Evolutionary conservation across 2,797 vertebrate genomes (phyloP).

Genomic region (Myiotriccus ornatus): DNA sequence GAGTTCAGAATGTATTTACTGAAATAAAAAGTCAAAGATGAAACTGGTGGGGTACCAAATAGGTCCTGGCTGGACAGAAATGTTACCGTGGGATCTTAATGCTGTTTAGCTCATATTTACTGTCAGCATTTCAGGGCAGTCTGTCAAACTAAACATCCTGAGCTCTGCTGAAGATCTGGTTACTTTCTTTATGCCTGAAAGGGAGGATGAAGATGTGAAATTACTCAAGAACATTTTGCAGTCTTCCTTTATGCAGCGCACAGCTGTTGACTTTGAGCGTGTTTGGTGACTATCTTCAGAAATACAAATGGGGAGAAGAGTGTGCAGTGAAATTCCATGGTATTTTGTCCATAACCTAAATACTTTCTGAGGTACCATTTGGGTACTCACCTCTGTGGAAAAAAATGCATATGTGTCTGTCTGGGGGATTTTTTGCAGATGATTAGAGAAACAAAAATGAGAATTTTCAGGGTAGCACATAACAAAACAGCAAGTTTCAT

Average conservation of each 20-base stretch:
- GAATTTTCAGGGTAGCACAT: not conserved
- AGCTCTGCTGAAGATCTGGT: not conserved
- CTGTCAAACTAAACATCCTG: not conserved
- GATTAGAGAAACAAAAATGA: not conserved
- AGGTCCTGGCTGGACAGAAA: not conserved
- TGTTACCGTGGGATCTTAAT: not conserved
- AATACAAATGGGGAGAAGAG: not conserved
- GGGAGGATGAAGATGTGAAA: not conserved
- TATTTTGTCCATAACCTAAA: not conserved
- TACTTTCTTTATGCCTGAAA: not conserved
- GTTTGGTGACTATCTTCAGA: not conserved
- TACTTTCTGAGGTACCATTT: not conserved
- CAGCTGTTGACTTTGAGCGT: fast-evolving
- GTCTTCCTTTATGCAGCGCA: not conserved
- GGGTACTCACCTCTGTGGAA: not conserved
- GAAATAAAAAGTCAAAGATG: not conserved
- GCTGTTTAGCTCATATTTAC: not conserved
- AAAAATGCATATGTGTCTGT: not conserved
- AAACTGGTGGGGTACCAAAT: not conserved
- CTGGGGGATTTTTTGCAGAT: fast-evolving
- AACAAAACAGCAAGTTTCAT: fast-evolving
- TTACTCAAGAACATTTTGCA: not conserved
- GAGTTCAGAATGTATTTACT: not conserved
- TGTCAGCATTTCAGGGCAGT: not conserved
- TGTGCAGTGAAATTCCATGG: not conserved